A percentile compares a stretch with the other conserved stretches of the same genome.
These are phyloP conservation scores for Maniola hyperantus DNA, from an alignment of 2,888 invertebrate genomes.

Conservation along the genomic window DNA sequence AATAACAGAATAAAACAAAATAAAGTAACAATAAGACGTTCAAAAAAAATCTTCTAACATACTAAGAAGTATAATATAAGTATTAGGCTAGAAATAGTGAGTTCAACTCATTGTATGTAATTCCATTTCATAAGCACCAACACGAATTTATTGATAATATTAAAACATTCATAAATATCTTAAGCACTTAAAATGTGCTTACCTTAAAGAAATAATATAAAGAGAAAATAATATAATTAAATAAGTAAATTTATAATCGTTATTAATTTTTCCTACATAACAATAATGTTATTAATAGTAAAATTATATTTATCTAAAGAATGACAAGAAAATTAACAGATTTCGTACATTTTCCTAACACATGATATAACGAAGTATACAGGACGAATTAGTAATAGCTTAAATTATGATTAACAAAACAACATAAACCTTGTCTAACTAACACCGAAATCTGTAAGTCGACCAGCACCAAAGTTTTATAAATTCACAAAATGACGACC, in stretches of 20 bases:
- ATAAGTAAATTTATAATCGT: background rate
- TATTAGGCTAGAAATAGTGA: background rate
- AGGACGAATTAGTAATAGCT: conserved; percentile 7
- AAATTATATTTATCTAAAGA: conserved; percentile 9
- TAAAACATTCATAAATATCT: background rate
- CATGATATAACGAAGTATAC: conserved; percentile 7
- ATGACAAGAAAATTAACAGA: conserved; percentile 1
- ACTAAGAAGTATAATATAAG: background rate
- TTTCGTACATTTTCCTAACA: background rate
- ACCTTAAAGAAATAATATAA: conserved; percentile 1
- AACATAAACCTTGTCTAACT: conserved; percentile 8
- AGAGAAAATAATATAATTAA: background rate
- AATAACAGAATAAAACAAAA: no score
- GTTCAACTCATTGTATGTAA: background rate
- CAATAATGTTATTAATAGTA: background rate
- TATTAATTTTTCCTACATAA: background rate
- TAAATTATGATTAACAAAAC: conserved; percentile 6
- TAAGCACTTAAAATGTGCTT: background rate
- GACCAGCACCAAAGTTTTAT: background rate
- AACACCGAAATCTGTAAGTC: background rate
- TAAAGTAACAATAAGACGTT: no score
- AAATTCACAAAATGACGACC: background rate
- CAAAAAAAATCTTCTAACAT: background rate
- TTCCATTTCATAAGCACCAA: conserved; percentile 7
- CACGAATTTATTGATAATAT: background rate